Evolutionary conservation across 2,888 invertebrate species (phyloP), one percentile per base, ranked within the genome.

Genomic region (Pachycephus smyrnensis): DNA sequence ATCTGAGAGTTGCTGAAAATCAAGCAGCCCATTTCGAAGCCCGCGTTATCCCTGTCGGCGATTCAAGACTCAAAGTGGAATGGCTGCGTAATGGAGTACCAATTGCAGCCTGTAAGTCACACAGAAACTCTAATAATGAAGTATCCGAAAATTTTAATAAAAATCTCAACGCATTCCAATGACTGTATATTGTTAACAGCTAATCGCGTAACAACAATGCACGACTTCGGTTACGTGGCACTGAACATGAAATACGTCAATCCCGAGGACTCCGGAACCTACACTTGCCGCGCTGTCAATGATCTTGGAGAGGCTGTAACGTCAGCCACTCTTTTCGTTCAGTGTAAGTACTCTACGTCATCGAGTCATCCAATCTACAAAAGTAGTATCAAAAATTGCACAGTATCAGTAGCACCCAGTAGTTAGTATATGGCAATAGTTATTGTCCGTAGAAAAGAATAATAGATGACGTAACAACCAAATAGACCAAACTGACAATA

Each of bases 201-300:
- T n/a, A 97, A 97, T 90, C 96, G 97, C 80, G 94, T 97, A 40
- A 97, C 97, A 73, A 98, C 98, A 12, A 97, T 98, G 96, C 98
- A 99, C 90, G 99, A 99, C 91, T 99, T 99, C 91, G 99, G 99
- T 75, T 99, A 98, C 91, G 99, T 99, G 36, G 98, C 98, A 69
- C 93, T 98, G 31, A 98, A 98, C 87, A 96, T 98, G 96, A 97
- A 97, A 90, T 97, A 97, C 87, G 97, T 97, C 0, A 97, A 97
- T 89, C 98, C 98, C 33, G 98, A 98, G 92, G 99, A 99, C 92
- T 97, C 98, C 2, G 99, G 99, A 73, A 97, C 98, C 69, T 99
- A 99, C 92, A 98, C 98, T 3, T 98, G 98, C 90, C 95, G 98
- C 79, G 98, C 98, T 69, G 94, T 95, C 12, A 98, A 98, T 88